Evolutionary conservation across 2,797 vertebrate species (phyloP), one percentile per base, ranked within the genome.

Genomic region (Channa striata): DNA sequence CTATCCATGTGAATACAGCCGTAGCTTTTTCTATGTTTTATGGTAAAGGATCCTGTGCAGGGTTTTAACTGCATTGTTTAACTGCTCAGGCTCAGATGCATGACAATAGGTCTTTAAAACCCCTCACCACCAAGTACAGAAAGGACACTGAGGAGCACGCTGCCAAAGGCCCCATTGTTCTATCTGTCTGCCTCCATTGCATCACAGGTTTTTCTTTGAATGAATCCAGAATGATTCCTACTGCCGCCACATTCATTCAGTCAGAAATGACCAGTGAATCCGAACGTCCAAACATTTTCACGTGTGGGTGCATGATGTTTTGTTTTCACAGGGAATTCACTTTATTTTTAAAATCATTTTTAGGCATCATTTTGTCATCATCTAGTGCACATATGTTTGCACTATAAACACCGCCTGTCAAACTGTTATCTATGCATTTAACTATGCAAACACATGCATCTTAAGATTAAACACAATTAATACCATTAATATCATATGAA

Each of bases 101-200:
- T n/a, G 76, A 94, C 93, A 95, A 94, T 93, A 89, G 88, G 59
- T 87, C 84, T 84, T 91, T 86, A 82, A 90, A 91, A 90, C 89
- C 93, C 82, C 82, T 94, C 93, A 88, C 92, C 92, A 94, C 93
- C 94, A 92, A 95, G 94, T 93, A 95, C 94, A 94, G 90, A 84
- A 87, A 85, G 87, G 81, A 79, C 86, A 85, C 89, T 88, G 85
- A 86, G 84, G 84, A 89, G 86, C 77, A 74, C 82, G 74, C 74
- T 72, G 62, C 83, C 73, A 93, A 94, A 88, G 83, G 85, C 72
- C 42, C 83, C 82, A 93, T 95, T 94, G 93, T 94, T 91, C 71
- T 52, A 58, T 25, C 23, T 60, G 48, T 69, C 68, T 14, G 80
- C 67, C 68, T 80, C 72, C 77, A 78, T 77, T 77, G 49, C 52